Evolutionary conservation across 2,888 invertebrate species (phyloP).

Genomic region (Heliconius ismenius): DNA sequence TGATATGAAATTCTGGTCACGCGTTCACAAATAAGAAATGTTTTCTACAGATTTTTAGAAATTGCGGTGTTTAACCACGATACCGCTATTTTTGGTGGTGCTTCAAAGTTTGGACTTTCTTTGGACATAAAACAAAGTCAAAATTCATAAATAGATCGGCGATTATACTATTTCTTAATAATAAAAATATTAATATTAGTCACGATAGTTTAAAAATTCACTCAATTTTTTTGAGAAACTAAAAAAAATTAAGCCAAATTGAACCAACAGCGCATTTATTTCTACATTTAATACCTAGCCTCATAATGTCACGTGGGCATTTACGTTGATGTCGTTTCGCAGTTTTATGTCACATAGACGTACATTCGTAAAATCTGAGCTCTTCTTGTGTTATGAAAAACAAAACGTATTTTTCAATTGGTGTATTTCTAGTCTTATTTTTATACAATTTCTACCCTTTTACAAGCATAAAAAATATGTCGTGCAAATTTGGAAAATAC

Average conservation of each 20-base stretch:
- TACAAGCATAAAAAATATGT: conserved; percentile 46
- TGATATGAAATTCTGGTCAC: conserved; percentile 1
- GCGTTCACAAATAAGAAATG: background rate
- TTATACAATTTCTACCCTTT: conserved; percentile 53
- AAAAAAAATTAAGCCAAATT: conserved; percentile 36
- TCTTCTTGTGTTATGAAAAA: conserved; percentile 37
- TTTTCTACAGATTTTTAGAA: background rate
- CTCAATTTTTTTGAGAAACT: background rate
- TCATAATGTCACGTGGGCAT: conserved; percentile 74
- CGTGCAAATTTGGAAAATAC: conserved; percentile 49
- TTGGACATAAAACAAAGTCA: background rate
- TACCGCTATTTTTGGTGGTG: background rate
- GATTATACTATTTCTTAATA: background rate
- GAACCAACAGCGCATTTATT: conserved; percentile 70
- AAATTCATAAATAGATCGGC: background rate
- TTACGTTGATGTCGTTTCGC: conserved; percentile 61
- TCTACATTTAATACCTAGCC: conserved; percentile 61
- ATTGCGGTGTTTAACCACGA: background rate
- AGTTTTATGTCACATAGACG: conserved; percentile 3
- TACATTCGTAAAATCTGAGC: conserved; percentile 34
- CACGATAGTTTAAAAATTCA: background rate
- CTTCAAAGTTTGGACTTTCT: background rate
- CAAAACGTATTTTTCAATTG: conserved; percentile 55
- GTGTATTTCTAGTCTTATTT: conserved; percentile 76
- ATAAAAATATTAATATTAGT: conserved; percentile 5